Conservation (phyloP, 2,113 vertebrate species). For the Romanogobio albipinnatus region DNA sequence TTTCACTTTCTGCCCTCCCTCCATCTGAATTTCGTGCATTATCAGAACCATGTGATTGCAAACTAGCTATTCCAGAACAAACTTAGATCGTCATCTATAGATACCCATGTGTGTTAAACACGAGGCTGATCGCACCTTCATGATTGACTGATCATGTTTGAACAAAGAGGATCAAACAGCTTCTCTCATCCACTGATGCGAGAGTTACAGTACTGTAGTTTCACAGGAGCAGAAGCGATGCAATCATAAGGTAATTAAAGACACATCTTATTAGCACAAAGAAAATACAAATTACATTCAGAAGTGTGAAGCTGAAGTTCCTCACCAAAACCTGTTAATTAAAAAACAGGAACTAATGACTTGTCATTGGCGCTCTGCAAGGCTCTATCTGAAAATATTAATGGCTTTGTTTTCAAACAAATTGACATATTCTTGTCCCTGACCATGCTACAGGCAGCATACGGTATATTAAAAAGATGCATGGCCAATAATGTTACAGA, state of each 20-base stretch:
- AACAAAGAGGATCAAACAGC: not conserved
- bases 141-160: not conserved
- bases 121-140: not conserved
- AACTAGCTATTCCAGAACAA: not conserved
- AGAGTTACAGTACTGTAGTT: constrained; percentile 24
- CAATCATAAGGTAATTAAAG: constrained; percentile 44
- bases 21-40: too few relatives aligned
- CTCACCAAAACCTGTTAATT: constrained; percentile 44
- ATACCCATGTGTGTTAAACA: not conserved
- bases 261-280: constrained; percentile 37
- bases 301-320: constrained; percentile 15
- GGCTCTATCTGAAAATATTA: constrained; percentile 24
- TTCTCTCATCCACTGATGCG: not conserved
- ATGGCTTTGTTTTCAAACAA: constrained; percentile 36
- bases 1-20: too few relatives aligned
- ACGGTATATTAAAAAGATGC: not conserved
- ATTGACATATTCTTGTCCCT: constrained; percentile 19
- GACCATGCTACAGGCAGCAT: constrained; percentile 8
- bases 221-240: not conserved
- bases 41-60: too few relatives aligned
- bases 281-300: constrained; percentile 43
- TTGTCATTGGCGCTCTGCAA: constrained; percentile 12
- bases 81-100: not conserved
- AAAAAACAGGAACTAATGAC: constrained; percentile 54
- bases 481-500: not conserved